A percentile compares a stretch with the other conserved stretches of the same genome.
Conservation (phyloP, 2,113 vertebrate genomes). For the Murina feae region DNA sequence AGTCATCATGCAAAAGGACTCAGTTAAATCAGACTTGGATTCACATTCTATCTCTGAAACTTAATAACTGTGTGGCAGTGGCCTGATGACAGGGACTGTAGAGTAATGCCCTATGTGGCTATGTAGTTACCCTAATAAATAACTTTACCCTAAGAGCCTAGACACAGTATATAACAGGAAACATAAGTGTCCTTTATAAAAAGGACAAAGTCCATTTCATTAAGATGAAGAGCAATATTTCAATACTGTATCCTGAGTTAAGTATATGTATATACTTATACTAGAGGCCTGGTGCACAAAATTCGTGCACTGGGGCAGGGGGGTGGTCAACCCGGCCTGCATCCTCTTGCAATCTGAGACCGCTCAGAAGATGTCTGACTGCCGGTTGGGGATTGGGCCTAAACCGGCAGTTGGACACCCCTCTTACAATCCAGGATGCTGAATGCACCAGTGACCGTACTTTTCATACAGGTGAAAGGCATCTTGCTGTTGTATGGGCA, state of each 20-base stretch:
- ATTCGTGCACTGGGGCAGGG: no score
- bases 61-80: neutral
- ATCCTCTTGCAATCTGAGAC: no score
- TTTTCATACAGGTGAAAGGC: no score
- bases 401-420: no score
- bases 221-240: neutral
- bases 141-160: neutral
- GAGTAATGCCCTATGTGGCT: neutral
- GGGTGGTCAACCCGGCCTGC: no score
- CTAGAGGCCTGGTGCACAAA: no score
- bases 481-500: no score
- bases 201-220: neutral
- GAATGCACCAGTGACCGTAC: no score
- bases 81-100: neutral
- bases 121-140: neutral
- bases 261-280: neutral
- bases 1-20: neutral
- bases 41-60: neutral
- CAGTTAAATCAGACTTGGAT: neutral
- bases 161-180: neutral
- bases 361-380: no score
- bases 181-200: neutral
- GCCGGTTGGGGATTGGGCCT: no score
- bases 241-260: neutral
- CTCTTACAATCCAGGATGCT: no score